A percentile compares a stretch with the other conserved stretches of the same genome.
phyloP scores from a whole-genome alignment of 2,888 invertebrate genomes.

The Tachina lurida region DNA sequence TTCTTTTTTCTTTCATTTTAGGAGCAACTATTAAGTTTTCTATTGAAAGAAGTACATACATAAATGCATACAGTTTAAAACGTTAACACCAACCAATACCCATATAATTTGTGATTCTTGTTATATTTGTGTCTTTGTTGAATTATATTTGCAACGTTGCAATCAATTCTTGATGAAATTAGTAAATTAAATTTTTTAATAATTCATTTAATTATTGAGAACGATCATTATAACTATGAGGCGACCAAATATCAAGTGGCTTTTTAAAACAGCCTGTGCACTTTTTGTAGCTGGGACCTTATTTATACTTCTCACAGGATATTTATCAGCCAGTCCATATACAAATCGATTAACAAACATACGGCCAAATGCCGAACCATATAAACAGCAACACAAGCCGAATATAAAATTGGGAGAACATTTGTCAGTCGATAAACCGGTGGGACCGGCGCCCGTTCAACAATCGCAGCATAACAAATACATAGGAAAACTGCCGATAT shows the following conservation, averaged over 20 bases:
- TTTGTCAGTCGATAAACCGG: conserved; percentile 29
- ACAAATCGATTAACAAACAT: conserved; percentile 75
- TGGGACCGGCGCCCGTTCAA: conserved; percentile 33
- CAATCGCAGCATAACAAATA: background rate
- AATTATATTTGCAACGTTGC: conserved; percentile 2
- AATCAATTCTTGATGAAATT: conserved; percentile 35
- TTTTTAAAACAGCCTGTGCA: conserved; percentile 77
- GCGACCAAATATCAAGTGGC: conserved; percentile 80
- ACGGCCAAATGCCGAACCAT: conserved; percentile 45
- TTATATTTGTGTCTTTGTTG: background rate
- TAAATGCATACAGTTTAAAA: background rate
- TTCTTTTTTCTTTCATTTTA: conserved; percentile 28
- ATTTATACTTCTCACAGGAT: conserved; percentile 79
- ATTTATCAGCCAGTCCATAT: conserved; percentile 79
- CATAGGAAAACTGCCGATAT: background rate
- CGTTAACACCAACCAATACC: too few species aligned
- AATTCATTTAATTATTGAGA: conserved; percentile 1
- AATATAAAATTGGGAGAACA: conserved; percentile 1
- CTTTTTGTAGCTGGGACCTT: conserved; percentile 77
- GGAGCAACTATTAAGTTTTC: background rate
- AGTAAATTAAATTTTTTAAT: background rate
- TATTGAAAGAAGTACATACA: conserved; percentile 4
- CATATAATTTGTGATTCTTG: too few species aligned
- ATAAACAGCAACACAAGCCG: conserved; percentile 27
- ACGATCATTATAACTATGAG: conserved; percentile 75